phyloP scores from a whole-genome alignment of 2,888 invertebrate genomes.

The Aricia artaxerxes region DNA sequence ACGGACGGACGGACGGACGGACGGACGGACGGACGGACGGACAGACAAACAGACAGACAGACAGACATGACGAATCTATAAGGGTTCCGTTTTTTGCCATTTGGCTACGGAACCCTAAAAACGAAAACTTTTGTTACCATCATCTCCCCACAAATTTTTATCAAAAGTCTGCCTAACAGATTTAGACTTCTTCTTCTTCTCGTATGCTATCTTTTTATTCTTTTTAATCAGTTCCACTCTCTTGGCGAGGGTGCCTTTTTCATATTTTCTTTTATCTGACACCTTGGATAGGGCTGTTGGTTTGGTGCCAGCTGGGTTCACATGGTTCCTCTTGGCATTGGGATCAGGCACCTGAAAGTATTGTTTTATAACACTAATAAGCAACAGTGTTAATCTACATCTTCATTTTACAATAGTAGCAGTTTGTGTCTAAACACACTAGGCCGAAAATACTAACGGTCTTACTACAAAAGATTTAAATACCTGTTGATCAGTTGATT shows the following conservation, averaged over 20 bases:
- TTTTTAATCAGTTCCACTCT: slow-evolving; percentile 73
- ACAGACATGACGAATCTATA: no score
- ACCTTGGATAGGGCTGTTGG: slow-evolving; percentile 71
- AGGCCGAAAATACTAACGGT: no score
- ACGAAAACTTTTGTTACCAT: slow-evolving; percentile 53
- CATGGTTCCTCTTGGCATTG: slow-evolving; percentile 77
- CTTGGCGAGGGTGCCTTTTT: slow-evolving; percentile 75
- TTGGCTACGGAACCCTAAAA: no score
- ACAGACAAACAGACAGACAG: no score
- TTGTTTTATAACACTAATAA: neutral
- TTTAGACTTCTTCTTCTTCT: slow-evolving; percentile 64
- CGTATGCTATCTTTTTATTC: slow-evolving; percentile 65
- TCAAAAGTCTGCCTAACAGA: slow-evolving; percentile 76
- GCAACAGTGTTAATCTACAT: no score
- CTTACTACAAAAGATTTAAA: no score
- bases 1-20: no score
- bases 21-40: no score
- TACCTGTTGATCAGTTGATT: no score
- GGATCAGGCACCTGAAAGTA: slow-evolving; percentile 83
- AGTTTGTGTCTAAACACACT: no score
- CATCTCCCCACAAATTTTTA: slow-evolving; percentile 84
- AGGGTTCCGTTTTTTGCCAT: no score
- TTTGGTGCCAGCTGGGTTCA: slow-evolving; percentile 62
- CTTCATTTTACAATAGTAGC: no score
- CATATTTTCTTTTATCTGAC: slow-evolving; percentile 63